Percentiles rank a stretch among this genome's conserved stretches.
Evolutionary conservation across 1,140 invertebrate genomes (phyloP).

Genomic region (Octopus bimaculoides): DNA sequence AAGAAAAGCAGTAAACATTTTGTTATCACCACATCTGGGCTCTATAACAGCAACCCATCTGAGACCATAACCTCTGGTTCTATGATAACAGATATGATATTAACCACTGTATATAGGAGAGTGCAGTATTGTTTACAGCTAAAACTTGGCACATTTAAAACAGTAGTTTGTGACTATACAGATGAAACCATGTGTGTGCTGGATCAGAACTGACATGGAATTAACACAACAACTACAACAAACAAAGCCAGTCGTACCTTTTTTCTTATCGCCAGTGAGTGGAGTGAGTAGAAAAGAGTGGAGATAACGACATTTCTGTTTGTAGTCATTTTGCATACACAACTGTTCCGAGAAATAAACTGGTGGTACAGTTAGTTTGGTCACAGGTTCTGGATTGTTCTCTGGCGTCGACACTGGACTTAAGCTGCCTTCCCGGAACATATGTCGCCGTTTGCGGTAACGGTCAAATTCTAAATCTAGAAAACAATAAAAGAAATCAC

Average conservation of each 20-base stretch:
- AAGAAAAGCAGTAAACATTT: too few relatives aligned
- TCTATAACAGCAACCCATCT: too few relatives aligned
- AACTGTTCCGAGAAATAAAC: conserved; percentile 5
- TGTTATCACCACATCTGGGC: too few relatives aligned
- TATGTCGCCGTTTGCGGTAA: conserved; percentile 34
- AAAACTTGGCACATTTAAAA: too few relatives aligned
- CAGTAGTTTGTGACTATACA: too few relatives aligned
- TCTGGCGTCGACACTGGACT: conserved; percentile 36
- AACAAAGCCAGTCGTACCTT: not conserved
- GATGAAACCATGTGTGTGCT: too few relatives aligned
- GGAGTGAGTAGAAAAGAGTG: not conserved
- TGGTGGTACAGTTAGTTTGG: conserved; percentile 13
- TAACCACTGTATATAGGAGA: too few relatives aligned
- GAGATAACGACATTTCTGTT: conserved; percentile 14
- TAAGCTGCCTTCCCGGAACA: conserved; percentile 39
- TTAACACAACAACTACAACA: not conserved
- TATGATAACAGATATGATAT: too few relatives aligned
- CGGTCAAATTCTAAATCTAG: conserved; percentile 44
- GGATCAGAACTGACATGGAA: too few relatives aligned
- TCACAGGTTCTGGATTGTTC: not conserved
- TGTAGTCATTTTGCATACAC: conserved; percentile 12
- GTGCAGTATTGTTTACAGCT: too few relatives aligned
- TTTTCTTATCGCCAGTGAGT: conserved; percentile 12
- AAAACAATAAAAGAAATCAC: not conserved
- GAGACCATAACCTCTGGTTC: too few relatives aligned